Conservation (phyloP, 37 sponge, comb jelly and placozoan genomes). For the Chondrosia reniformis region DNA sequence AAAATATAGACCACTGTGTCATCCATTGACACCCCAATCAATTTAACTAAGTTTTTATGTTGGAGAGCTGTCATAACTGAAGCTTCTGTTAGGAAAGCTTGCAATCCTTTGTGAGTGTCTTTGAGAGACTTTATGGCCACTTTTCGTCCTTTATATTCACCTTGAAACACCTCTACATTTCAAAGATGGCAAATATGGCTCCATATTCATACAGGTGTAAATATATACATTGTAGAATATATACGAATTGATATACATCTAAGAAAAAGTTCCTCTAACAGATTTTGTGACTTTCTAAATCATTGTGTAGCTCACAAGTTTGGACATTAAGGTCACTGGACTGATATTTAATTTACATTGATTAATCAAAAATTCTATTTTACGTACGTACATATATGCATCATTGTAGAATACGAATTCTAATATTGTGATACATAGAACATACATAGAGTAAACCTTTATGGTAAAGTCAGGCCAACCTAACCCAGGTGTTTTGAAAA, state of each 20-base stretch:
- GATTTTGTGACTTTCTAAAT: neutral
- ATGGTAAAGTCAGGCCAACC: too few species aligned
- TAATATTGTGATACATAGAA: too few species aligned
- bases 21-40: constrained; percentile 64
- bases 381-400: too few species aligned
- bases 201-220: neutral
- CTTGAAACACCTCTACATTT: constrained; percentile 81
- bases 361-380: too few species aligned
- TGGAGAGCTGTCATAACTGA: constrained; percentile 83
- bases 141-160: constrained; percentile 72
- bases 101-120: constrained; percentile 56
- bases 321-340: too few species aligned
- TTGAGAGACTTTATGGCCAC: constrained; percentile 96
- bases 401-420: too few species aligned
- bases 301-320: too few species aligned
- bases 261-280: neutral
- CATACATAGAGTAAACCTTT: too few species aligned
- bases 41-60: constrained; percentile 57
- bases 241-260: neutral
- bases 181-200: neutral
- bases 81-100: constrained; percentile 89
- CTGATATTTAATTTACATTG: too few species aligned
- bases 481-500: too few species aligned
- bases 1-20: constrained; percentile 47
- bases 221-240: neutral